Base-by-base conservation (phyloP, 2,797 vertebrate species). In the Microtus agrestis region DNA sequence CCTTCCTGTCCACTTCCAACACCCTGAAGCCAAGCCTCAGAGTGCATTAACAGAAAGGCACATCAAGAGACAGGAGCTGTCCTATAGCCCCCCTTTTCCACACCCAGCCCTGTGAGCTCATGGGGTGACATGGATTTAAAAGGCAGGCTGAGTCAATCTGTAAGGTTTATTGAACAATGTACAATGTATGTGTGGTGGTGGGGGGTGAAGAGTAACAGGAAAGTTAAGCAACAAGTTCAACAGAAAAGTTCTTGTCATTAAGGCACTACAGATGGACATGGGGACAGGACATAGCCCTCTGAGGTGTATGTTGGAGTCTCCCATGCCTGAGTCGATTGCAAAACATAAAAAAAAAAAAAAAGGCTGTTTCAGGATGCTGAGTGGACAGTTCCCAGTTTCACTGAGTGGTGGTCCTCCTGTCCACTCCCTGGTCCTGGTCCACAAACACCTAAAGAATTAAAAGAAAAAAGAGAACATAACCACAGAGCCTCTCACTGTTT, bases 161-260 rank as follows among this genome's bases (percentile, higher is more conserved):
- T 79, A 43, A n/a, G 27, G 37, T 94, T 89, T 81, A 96, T 78
- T 95, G 74, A 76, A 74, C 34, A 15, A 59, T 56, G 56, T 56
- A 56, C 19, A 56, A 56, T 23, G 56, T 23, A 21, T 56, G 17
- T 25, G 14, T 25, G 40, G 10, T 25, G 19, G 46, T 4, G 51
- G 14, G n/a, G 43, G 61, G 61, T 5, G 25, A 7, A 54, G n/a
- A 43, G 54, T n/a, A 12, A 14, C 51, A 91, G 12, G 71, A 65
- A 56, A 9, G 34, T 7, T 2, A 14, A 51, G 76, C 27, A 37
- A 81, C 40, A 89, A 87, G 54, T 88, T 73, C 37, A 84, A 80
- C 2, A 21, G 65, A 54, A 76, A 77, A 87, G n/a, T 23, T 63
- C 69, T 81, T 61, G 13, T 76, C 46, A 48, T 15, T 31, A 15